Evolutionary conservation across 2,797 vertebrate genomes (phyloP).

Genomic region (Falco concolor): DNA sequence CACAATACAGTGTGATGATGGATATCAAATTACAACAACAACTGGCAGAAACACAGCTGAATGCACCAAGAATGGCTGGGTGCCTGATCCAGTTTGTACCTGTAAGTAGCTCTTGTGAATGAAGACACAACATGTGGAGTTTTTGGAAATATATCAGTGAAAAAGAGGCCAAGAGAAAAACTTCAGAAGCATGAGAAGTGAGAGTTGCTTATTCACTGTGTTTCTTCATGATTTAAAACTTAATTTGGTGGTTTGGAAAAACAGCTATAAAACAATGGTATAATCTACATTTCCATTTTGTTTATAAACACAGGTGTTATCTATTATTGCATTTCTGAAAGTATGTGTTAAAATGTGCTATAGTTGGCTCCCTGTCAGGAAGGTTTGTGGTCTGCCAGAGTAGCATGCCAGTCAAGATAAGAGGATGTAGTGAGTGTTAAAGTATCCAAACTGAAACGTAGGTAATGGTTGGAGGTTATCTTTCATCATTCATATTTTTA

Average conservation of each 20-base stretch:
- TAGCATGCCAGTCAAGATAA: background rate
- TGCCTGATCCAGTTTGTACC: constrained; percentile 55
- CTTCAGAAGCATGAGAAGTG: background rate
- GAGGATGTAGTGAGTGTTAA: background rate
- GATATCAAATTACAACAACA: background rate
- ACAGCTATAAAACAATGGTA: background rate
- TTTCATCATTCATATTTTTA: background rate
- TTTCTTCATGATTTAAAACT: background rate
- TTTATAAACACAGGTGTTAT: background rate
- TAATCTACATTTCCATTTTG: background rate
- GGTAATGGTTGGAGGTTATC: background rate
- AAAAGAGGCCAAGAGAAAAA: background rate
- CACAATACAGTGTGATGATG: background rate
- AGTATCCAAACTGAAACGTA: background rate
- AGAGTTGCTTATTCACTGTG: background rate
- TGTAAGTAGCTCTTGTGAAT: constrained; percentile 50
- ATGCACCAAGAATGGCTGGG: constrained; percentile 62
- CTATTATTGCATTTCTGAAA: background rate
- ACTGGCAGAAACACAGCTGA: background rate
- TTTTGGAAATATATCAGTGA: background rate
- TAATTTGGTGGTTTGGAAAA: background rate
- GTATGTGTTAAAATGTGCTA: background rate
- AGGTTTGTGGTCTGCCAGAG: background rate
- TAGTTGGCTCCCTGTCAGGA: background rate
- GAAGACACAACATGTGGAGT: background rate